Evolutionary conservation across 1,140 invertebrate genomes (phyloP), one percentile per base, ranked within the genome.

Genomic region (Brachionus calyciflorus): DNA sequence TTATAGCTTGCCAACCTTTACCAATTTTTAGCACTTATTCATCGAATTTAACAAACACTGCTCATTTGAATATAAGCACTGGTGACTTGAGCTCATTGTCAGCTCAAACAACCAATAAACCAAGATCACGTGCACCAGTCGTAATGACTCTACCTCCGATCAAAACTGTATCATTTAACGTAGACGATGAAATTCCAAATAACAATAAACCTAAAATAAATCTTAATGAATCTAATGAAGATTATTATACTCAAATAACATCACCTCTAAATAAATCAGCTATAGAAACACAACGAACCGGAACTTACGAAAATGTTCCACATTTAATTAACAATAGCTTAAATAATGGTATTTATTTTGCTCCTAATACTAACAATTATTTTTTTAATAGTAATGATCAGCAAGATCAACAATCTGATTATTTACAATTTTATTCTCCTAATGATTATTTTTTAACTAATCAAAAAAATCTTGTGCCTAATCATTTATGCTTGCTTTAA

Each of bases 271-370:
- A 41, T 41, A 63, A 24, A 65, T 65, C 60, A 1, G 14, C 37
- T 46, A 46, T 17, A 24, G 40, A 65, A 26, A 21, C 33, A 21
- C 60, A 65, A 46, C 7, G 40, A 65, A 19, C 14, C 6, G 28
- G 17, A 7, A 37, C 37, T 2, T 60, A 60, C 37, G 55, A 60
- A 60, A 60, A 60, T 33, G 55, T 60, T 1, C 28, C 55, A 37
- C 55, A 12, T 3, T 37, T n/a, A n/a, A n/a, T 37, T 19, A 60
- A 37, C 17, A 60, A 37, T 33, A 60, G 55, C 28, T 60, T 60
- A 37, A 60, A 65, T 44, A 65, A 65, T 65, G 60, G 60, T 65
- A 65, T 65, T 65, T 65, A 65, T 65, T 65, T 65, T 65, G 28
- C 19, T 41, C n/a, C 7, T 65, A 44, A 65, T 65, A 24, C 40